Conservation (phyloP, 2,888 invertebrate genomes). For the Hirtodrosophila trivittata region DNA sequence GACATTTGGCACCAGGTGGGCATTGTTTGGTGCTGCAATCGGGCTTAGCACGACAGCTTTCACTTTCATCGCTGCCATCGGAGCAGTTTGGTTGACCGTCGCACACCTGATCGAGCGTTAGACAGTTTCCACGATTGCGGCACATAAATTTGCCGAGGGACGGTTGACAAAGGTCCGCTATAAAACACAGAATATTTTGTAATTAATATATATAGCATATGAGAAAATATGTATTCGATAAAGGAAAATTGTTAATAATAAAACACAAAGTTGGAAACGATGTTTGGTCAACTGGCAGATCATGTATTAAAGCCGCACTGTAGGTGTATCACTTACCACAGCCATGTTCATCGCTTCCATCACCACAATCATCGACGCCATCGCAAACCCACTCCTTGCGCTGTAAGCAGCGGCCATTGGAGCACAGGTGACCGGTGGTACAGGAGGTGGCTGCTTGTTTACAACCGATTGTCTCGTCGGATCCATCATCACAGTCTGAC, state of each 20-base stretch:
- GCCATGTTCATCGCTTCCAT: slow-evolving; percentile 85
- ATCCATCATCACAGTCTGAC: slow-evolving; percentile 89
- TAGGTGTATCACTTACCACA: slow-evolving; percentile 84
- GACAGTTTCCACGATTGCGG: slow-evolving; percentile 85
- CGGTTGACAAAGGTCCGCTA: slow-evolving; percentile 83
- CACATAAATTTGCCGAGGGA: slow-evolving; percentile 85
- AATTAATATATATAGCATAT: not conserved
- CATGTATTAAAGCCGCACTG: too few relatives aligned
- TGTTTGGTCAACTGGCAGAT: too few relatives aligned
- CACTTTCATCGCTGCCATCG: slow-evolving; percentile 87
- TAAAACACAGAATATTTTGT: too few relatives aligned
- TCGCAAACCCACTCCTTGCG: slow-evolving; percentile 85
- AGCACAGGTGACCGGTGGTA: slow-evolving; percentile 87
- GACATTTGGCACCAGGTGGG: slow-evolving; percentile 82
- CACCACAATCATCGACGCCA: slow-evolving; percentile 86
- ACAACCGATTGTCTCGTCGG: slow-evolving; percentile 87
- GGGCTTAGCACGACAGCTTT: slow-evolving; percentile 77
- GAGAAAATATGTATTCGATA: too few relatives aligned
- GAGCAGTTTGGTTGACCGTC: slow-evolving; percentile 86
- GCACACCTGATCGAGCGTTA: slow-evolving; percentile 85
- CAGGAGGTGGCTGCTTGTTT: slow-evolving; percentile 84
- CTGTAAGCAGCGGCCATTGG: slow-evolving; percentile 85
- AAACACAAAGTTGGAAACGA: too few relatives aligned
- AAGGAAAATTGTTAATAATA: too few relatives aligned
- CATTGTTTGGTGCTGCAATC: slow-evolving; percentile 75